Conservation (phyloP, 2,888 invertebrate genomes). For the Icerya purchasi region DNA sequence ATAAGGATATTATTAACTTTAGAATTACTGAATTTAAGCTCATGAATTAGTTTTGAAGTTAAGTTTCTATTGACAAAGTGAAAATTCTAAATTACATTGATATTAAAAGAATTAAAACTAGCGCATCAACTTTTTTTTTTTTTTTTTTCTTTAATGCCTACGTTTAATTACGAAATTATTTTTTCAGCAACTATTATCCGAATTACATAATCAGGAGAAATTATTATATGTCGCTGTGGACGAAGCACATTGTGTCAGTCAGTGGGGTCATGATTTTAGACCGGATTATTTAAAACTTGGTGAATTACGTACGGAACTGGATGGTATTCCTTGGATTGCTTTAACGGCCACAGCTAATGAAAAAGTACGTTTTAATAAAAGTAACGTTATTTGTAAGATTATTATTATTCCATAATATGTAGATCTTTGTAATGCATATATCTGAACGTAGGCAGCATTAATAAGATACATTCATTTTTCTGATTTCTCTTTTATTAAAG, state of each 20-base stretch:
- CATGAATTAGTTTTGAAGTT: too few species aligned
- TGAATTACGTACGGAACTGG: slow-evolving; percentile 27
- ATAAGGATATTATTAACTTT: too few species aligned
- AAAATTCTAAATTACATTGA: too few species aligned
- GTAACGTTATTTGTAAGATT: slow-evolving; percentile 11
- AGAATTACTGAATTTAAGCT: too few species aligned
- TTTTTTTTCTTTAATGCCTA: too few species aligned
- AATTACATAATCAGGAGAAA: slow-evolving; percentile 49
- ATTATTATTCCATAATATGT: too few species aligned
- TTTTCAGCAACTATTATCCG: slow-evolving; percentile 35
- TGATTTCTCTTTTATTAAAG: too few species aligned
- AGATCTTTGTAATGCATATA: background rate
- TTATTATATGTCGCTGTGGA: slow-evolving; percentile 83
- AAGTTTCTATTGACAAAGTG: too few species aligned
- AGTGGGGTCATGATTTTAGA: slow-evolving; percentile 98
- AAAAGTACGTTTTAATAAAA: slow-evolving; percentile 25
- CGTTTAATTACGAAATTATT: too few species aligned
- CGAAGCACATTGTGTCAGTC: slow-evolving; percentile 93
- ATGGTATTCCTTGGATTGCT: slow-evolving; percentile 56
- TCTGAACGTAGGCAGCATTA: too few species aligned
- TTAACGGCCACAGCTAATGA: slow-evolving; percentile 84
- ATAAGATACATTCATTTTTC: background rate
- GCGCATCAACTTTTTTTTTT: too few species aligned
- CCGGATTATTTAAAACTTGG: slow-evolving; percentile 86
- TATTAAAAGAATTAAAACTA: too few species aligned